Percentiles rank a stretch among this genome's conserved stretches.
phyloP scores from a whole-genome alignment of 2,797 vertebrate species.

The Novumbra hubbsi region DNA sequence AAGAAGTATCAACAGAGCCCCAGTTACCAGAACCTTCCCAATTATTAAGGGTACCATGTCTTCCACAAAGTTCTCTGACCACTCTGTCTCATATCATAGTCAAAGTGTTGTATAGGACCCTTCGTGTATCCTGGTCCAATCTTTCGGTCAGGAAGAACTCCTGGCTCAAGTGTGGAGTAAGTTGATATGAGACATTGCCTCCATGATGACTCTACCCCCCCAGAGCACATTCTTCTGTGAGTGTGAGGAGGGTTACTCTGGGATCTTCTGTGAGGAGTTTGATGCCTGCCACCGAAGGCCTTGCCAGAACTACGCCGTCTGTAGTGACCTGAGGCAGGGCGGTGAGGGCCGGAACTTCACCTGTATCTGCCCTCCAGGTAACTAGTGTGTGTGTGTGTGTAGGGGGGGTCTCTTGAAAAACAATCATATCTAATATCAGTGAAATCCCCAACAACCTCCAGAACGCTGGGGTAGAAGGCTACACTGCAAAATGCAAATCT shows the following conservation, averaged over 20 bases:
- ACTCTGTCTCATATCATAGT: not conserved
- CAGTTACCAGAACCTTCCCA: not conserved
- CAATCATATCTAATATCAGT: no score
- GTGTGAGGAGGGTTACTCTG: conserved; percentile 84
- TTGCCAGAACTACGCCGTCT: conserved; percentile 88
- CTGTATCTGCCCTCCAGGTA: conserved; percentile 86
- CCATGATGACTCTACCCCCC: not conserved
- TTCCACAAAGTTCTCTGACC: not conserved
- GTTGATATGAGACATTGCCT: not conserved
- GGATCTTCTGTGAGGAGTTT: conserved; percentile 91
- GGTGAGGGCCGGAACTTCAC: conserved; percentile 84
- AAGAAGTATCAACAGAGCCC: not conserved
- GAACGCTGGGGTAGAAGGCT: no score
- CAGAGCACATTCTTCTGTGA: conserved; percentile 90
- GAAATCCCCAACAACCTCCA: no score
- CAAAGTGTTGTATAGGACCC: not conserved
- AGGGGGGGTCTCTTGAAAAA: no score
- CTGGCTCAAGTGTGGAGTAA: not conserved
- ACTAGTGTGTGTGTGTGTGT: conserved; percentile 32
- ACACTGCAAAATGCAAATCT: no score
- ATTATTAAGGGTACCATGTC: not conserved
- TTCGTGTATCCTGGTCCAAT: not conserved
- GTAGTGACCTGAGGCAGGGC: conserved; percentile 81
- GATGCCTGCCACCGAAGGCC: conserved; percentile 87
- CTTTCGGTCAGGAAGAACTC: not conserved